phyloP scores from a whole-genome alignment of 2,888 invertebrate species.

The Linnaemya vulpina region DNA sequence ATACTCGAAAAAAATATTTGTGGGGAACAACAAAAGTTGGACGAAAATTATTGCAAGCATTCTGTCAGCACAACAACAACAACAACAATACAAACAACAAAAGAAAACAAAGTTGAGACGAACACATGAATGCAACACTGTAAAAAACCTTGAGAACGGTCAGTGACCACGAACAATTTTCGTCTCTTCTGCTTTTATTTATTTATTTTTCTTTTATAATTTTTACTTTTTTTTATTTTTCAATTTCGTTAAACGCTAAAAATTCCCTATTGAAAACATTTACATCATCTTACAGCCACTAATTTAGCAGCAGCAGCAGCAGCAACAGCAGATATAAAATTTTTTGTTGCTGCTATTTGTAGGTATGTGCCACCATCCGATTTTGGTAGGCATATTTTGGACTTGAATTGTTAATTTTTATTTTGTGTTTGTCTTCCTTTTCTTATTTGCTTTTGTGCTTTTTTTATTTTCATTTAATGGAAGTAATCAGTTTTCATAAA shows the following conservation, averaged over 20 bases:
- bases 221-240: too few species aligned
- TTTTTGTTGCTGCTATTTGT: constrained; percentile 30
- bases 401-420: constrained; percentile 23
- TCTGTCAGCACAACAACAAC: constrained; percentile 56
- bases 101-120: constrained; percentile 43
- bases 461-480: constrained; percentile 40
- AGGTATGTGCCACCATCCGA: constrained; percentile 30
- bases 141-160: constrained; percentile 81
- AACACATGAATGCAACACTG: constrained; percentile 73
- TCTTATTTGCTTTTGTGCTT: background rate
- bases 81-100: constrained; percentile 15
- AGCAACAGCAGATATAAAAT: constrained; percentile 32
- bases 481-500: constrained; percentile 64
- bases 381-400: constrained; percentile 55
- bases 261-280: constrained; percentile 76
- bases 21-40: constrained; percentile 40
- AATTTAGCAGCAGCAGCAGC: constrained; percentile 18
- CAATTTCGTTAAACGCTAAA: constrained; percentile 74
- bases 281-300: constrained; percentile 28
- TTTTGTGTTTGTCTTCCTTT: background rate
- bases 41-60: constrained; percentile 48
- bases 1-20: constrained; percentile 54
- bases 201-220: background rate
- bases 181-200: constrained; percentile 32
- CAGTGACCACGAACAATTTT: constrained; percentile 79